phyloP scores from a whole-genome alignment of 2,113 vertebrate species.

The Pantherophis guttatus region DNA sequence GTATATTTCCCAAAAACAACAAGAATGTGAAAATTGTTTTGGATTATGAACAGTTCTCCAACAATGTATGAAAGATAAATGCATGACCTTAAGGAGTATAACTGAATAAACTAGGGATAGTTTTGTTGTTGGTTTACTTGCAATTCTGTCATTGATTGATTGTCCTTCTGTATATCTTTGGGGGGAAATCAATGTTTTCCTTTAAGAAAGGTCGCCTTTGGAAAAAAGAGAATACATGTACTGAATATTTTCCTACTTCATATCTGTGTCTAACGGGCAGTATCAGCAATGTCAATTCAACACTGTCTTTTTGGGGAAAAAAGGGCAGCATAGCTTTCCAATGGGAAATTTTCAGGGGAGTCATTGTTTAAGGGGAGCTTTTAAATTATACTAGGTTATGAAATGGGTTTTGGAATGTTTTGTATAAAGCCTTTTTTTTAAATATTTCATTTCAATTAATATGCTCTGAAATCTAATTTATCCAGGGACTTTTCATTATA shows the following conservation, averaged over 20 bases:
- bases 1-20: not conserved
- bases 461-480: not conserved
- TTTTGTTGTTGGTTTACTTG: slow-evolving; percentile 36
- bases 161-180: slow-evolving; percentile 46
- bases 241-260: slow-evolving; percentile 43
- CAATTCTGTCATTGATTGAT: slow-evolving; percentile 55
- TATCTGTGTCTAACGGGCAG: not conserved
- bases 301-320: slow-evolving; percentile 5
- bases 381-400: not conserved
- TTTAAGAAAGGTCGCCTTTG: slow-evolving; percentile 46
- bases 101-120: slow-evolving; percentile 10
- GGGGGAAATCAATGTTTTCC: slow-evolving; percentile 56
- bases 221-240: slow-evolving; percentile 37
- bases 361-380: not conserved
- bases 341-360: slow-evolving; percentile 8
- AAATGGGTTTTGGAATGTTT: not conserved
- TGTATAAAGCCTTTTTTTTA: not conserved
- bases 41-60: not conserved
- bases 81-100: slow-evolving; percentile 28
- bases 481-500: not conserved
- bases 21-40: not conserved
- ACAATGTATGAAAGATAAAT: slow-evolving; percentile 22
- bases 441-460: not conserved
- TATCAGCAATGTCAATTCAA: slow-evolving; percentile 10
- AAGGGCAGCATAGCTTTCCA: not conserved